phyloP scores from a whole-genome alignment of 2,888 invertebrate species.

The Bibio marci region DNA sequence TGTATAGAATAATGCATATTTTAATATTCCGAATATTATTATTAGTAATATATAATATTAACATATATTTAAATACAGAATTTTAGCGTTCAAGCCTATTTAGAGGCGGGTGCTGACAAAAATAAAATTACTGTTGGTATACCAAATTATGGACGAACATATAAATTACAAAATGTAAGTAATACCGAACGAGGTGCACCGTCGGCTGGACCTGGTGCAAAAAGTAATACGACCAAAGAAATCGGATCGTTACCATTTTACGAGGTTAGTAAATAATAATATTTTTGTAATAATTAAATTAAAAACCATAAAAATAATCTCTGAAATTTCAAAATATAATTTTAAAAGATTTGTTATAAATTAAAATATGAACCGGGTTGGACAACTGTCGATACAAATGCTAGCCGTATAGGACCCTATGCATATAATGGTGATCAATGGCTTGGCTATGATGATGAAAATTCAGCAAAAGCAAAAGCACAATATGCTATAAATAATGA shows the following conservation, averaged over 20 bases:
- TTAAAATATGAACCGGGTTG: constrained; percentile 18
- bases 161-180: constrained; percentile 22
- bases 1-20: too few species aligned
- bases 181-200: constrained; percentile 30
- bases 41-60: too few species aligned
- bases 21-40: too few species aligned
- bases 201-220: constrained; percentile 24
- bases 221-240: constrained; percentile 33
- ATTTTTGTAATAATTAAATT: too few species aligned
- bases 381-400: constrained; percentile 19
- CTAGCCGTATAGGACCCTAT: constrained; percentile 22
- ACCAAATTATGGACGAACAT: constrained; percentile 27
- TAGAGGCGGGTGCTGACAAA: constrained; percentile 20
- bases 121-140: constrained; percentile 27
- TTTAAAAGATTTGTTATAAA: constrained; percentile 26
- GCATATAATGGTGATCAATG: constrained; percentile 23
- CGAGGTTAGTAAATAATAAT: constrained; percentile 31
- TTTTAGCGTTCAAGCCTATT: constrained; percentile 26
- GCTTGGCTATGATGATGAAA: constrained; percentile 27
- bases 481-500: constrained; percentile 18
- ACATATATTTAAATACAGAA: too few species aligned
- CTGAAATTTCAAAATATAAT: too few species aligned
- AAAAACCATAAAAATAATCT: too few species aligned
- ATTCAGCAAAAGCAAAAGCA: constrained; percentile 22
- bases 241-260: constrained; percentile 36